These are phyloP conservation scores for Osmerus mordax DNA, from an alignment of 2,113 vertebrate species.

Conservation along the genomic window DNA sequence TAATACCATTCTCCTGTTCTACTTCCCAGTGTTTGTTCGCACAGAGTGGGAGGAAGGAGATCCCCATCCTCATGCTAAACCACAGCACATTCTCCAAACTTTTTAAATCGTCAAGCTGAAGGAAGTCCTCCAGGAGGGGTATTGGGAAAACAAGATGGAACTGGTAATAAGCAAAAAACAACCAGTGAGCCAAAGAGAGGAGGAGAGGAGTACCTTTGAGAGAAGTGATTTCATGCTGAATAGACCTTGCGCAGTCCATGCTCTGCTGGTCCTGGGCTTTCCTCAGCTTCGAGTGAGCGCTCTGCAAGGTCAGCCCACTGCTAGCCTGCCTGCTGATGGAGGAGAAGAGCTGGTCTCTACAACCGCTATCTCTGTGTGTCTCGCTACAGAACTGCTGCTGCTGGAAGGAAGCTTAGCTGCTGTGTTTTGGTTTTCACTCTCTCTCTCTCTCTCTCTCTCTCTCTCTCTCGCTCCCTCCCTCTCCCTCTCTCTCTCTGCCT, in stretches of 20 bases:
- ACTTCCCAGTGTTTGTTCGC: too few species aligned
- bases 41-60: too few species aligned
- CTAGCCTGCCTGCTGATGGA: slow-evolving; percentile 19
- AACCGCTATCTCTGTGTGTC: not conserved
- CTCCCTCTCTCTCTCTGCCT: slow-evolving; percentile 24
- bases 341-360: not conserved
- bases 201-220: slow-evolving; percentile 80
- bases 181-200: slow-evolving; percentile 4
- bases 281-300: not conserved
- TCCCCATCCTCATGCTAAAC: not conserved
- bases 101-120: slow-evolving; percentile 14
- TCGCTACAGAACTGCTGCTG: slow-evolving; percentile 38
- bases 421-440: slow-evolving; percentile 49
- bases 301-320: slow-evolving; percentile 44
- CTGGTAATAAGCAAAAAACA: slow-evolving; percentile 21
- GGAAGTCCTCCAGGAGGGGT: slow-evolving; percentile 38
- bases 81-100: not conserved
- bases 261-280: slow-evolving; percentile 17
- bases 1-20: slow-evolving; percentile 14
- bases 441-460: slow-evolving; percentile 30
- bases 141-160: slow-evolving; percentile 51
- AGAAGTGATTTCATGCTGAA: slow-evolving; percentile 90
- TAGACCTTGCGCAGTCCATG: slow-evolving; percentile 82
- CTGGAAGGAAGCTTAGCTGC: slow-evolving; percentile 49
- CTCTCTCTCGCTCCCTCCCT: slow-evolving; percentile 9